These are phyloP conservation scores for Melolontha melolontha DNA, from an alignment of 2,888 invertebrate species.

Conservation along the genomic window DNA sequence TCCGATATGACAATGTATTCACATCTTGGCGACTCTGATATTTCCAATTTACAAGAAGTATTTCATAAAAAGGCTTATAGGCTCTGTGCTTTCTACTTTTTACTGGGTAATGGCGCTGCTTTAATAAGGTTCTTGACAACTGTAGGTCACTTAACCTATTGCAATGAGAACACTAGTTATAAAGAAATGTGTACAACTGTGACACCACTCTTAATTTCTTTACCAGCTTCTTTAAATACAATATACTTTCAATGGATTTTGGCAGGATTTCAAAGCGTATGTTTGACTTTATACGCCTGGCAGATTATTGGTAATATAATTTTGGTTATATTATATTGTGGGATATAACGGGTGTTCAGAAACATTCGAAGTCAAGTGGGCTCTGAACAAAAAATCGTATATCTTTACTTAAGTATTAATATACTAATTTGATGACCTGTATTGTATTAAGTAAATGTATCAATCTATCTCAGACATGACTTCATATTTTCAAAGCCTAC, in stretches of 20 bases:
- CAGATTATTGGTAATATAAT: conserved; percentile 21
- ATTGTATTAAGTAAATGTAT: too few relatives aligned
- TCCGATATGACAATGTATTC: not conserved
- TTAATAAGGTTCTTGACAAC: conserved; percentile 1
- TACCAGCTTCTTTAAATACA: not conserved
- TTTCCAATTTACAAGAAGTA: not conserved
- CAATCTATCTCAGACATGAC: too few relatives aligned
- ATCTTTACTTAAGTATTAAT: too few relatives aligned
- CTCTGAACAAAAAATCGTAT: too few relatives aligned
- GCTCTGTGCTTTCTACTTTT: conserved; percentile 11
- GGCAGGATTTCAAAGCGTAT: conserved; percentile 12
- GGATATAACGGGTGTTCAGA: too few relatives aligned
- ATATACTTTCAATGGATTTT: conserved; percentile 5
- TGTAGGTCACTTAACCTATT: not conserved
- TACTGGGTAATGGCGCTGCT: conserved; percentile 17
- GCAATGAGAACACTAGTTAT: not conserved
- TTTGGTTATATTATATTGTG: too few relatives aligned
- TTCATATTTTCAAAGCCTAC: too few relatives aligned
- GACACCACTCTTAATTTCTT: not conserved
- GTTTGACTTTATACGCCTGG: conserved; percentile 14
- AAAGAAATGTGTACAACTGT: conserved; percentile 21
- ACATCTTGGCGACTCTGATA: not conserved
- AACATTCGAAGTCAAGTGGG: too few relatives aligned
- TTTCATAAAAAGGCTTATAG: conserved; percentile 14
- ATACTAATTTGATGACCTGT: too few relatives aligned